Conservation (phyloP, 1,140 invertebrate species). For the Linepithema humile region DNA sequence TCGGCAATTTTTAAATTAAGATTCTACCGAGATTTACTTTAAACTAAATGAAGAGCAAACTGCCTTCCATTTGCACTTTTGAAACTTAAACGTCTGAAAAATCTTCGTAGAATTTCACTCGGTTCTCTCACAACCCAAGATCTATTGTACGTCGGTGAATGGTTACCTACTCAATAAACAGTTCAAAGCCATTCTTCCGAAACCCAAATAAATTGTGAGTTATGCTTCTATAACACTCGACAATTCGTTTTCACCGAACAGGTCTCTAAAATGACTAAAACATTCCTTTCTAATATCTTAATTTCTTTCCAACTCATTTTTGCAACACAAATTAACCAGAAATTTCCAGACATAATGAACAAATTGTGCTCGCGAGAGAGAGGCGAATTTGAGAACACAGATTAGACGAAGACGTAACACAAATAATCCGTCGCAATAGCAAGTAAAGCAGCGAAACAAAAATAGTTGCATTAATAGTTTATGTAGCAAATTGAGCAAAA, state of each 20-base stretch:
- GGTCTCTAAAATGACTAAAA: not conserved
- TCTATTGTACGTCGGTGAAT: not conserved
- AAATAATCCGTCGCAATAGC: too few relatives aligned
- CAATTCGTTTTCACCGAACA: not conserved
- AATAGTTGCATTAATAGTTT: too few relatives aligned
- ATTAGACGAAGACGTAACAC: too few relatives aligned
- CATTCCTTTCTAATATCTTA: not conserved
- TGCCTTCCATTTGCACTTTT: not conserved
- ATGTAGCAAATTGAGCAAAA: too few relatives aligned
- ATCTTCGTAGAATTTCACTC: not conserved
- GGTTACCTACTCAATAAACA: not conserved
- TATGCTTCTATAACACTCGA: not conserved
- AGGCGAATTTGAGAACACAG: too few relatives aligned
- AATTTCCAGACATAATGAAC: too few relatives aligned
- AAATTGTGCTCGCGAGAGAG: too few relatives aligned
- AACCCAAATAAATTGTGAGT: not conserved
- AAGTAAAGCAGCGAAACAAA: too few relatives aligned
- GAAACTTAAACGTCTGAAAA: not conserved
- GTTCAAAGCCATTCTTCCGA: not conserved
- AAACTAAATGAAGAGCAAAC: not conserved
- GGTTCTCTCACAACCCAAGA: not conserved
- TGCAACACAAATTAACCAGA: too few relatives aligned
- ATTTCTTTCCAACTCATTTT: not conserved
- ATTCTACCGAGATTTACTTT: not conserved
- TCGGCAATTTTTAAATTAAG: not conserved